phyloP scores from a whole-genome alignment of 2,888 invertebrate species.

The Selenia dentaria region DNA sequence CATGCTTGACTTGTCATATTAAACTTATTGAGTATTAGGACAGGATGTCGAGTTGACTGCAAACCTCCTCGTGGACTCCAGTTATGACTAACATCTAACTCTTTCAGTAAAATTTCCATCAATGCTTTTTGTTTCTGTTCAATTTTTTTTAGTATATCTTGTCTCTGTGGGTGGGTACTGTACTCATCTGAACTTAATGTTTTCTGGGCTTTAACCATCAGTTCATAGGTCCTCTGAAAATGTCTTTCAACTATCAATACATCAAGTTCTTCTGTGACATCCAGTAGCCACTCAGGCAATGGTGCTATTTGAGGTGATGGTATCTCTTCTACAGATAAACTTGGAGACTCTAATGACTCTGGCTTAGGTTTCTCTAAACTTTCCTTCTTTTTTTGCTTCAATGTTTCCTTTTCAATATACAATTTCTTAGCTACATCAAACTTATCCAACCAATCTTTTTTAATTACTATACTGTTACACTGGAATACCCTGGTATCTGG shows the following conservation, averaged over 20 bases:
- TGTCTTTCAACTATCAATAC: conserved; percentile 97
- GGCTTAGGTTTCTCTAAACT: conserved; percentile 67
- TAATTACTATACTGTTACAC: conserved; percentile 91
- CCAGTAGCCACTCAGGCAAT: conserved; percentile 94
- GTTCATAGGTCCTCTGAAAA: conserved; percentile 95
- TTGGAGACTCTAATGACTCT: conserved; percentile 73
- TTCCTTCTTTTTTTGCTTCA: conserved; percentile 80
- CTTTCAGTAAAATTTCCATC: conserved; percentile 94
- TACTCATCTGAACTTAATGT: conserved; percentile 68
- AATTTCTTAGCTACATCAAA: conserved; percentile 96
- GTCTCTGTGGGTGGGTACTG: conserved; percentile 65
- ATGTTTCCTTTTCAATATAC: conserved; percentile 86
- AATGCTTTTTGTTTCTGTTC: conserved; percentile 90
- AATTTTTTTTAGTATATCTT: conserved; percentile 81
- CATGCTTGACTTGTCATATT: conserved; percentile 89
- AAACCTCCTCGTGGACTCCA: conserved; percentile 96
- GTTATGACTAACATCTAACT: conserved; percentile 95
- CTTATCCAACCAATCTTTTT: conserved; percentile 97
- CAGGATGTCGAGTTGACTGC: conserved; percentile 92
- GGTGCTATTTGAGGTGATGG: conserved; percentile 68
- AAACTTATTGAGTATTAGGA: conserved; percentile 92
- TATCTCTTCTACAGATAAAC: conserved; percentile 74
- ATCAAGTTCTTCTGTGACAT: conserved; percentile 97
- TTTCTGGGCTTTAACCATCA: conserved; percentile 86
- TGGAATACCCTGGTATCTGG: conserved; percentile 97